Evolutionary conservation across 1,140 invertebrate genomes (phyloP).

Genomic region (Hyles euphorbiae): DNA sequence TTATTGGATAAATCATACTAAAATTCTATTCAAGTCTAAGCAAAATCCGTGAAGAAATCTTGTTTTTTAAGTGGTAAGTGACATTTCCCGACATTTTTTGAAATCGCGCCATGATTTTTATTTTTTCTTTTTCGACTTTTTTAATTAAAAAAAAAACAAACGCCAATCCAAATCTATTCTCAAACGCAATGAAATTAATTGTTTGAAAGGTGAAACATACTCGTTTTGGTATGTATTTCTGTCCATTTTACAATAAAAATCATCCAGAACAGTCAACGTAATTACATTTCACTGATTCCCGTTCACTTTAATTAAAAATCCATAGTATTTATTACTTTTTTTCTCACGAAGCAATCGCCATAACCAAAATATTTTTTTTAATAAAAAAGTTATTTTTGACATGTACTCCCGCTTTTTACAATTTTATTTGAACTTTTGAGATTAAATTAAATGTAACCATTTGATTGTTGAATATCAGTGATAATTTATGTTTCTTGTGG

Average conservation of each 20-base stretch:
- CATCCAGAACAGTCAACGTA: no score
- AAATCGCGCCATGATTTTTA: constrained; percentile 28
- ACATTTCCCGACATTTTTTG: constrained; percentile 15
- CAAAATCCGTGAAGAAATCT: no score
- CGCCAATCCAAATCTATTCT: constrained; percentile 32
- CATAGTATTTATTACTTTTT: constrained; percentile 16
- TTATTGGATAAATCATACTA: no score
- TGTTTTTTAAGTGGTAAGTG: constrained; percentile 1
- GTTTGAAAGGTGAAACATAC: constrained; percentile 16
- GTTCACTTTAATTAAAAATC: neutral
- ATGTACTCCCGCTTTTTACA: constrained; percentile 24
- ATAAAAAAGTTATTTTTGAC: constrained; percentile 33
- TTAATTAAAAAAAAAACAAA: constrained; percentile 49
- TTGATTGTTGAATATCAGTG: no score
- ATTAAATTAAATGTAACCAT: no score
- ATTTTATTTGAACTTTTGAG: constrained; percentile 20
- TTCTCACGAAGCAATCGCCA: constrained; percentile 8
- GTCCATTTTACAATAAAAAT: no score
- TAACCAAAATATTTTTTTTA: constrained; percentile 23
- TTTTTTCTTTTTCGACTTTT: constrained; percentile 39
- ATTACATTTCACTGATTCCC: no score
- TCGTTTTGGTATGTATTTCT: no score
- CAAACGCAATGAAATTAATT: constrained; percentile 13
- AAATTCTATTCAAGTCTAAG: no score
- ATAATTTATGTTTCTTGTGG: no score